These are phyloP conservation scores for Forpus xanthops DNA, from an alignment of 2,797 vertebrate genomes.

Conservation along the genomic window DNA sequence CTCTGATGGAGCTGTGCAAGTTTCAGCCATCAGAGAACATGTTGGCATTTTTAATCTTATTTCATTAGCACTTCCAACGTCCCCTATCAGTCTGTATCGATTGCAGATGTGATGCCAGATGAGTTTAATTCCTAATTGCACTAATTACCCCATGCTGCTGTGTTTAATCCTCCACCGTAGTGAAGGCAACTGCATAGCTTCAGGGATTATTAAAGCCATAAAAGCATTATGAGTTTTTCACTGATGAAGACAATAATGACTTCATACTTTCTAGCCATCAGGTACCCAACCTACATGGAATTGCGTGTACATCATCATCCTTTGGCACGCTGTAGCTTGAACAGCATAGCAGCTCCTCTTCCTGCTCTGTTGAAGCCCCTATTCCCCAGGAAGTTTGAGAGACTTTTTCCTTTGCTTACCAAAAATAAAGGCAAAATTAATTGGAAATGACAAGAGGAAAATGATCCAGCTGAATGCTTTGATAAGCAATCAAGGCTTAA, in stretches of 20 bases:
- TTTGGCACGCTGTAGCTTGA: neutral
- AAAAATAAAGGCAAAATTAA: constrained; percentile 73
- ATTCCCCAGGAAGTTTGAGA: neutral
- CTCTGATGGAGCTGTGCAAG: neutral
- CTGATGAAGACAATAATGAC: neutral
- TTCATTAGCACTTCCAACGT: neutral
- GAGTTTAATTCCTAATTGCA: neutral
- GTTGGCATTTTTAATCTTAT: neutral
- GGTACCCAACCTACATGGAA: neutral
- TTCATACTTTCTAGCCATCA: neutral
- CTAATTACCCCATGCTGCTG: neutral
- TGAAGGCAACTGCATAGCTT: neutral
- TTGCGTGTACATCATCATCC: neutral
- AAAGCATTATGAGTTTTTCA: neutral
- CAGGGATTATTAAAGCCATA: neutral
- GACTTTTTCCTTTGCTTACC: neutral
- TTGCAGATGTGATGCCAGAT: neutral
- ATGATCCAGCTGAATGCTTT: constrained; percentile 81
- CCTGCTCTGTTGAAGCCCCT: neutral
- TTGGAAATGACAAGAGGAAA: constrained; percentile 79
- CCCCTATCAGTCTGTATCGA: neutral
- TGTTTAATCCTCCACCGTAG: neutral
- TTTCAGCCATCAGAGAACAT: neutral
- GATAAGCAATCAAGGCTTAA: constrained; percentile 82
- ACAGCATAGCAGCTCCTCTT: neutral